phyloP scores from a whole-genome alignment of 2,888 invertebrate species.

The Drosophila ustulata region DNA sequence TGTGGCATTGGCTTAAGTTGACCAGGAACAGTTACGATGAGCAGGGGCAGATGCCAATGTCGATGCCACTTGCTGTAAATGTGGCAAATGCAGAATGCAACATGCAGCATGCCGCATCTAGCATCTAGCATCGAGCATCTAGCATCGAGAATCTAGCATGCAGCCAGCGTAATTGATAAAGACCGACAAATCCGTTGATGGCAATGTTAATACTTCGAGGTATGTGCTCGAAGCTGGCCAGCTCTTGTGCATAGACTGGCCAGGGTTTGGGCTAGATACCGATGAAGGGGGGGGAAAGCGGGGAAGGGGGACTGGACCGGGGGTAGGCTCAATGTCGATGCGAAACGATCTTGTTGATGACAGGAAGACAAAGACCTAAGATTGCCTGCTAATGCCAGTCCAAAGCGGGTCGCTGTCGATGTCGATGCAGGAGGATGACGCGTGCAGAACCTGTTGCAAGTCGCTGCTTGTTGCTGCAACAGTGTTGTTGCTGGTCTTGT shows the following conservation, averaged over 20 bases:
- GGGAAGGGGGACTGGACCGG: neutral
- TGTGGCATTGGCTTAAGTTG: slow-evolving; percentile 52
- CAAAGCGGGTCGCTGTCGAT: slow-evolving; percentile 37
- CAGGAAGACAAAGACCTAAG: slow-evolving; percentile 80
- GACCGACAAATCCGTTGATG: slow-evolving; percentile 81
- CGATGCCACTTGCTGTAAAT: slow-evolving; percentile 73
- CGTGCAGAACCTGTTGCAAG: slow-evolving; percentile 69
- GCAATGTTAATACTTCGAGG: slow-evolving; percentile 70
- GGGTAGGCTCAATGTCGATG: slow-evolving; percentile 67
- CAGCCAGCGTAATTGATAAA: slow-evolving; percentile 79
- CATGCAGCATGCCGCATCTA: slow-evolving; percentile 35
- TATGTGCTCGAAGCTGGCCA: slow-evolving; percentile 41
- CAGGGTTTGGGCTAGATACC: slow-evolving; percentile 22
- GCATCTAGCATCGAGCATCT: slow-evolving; percentile 32
- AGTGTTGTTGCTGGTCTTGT: slow-evolving; percentile 17
- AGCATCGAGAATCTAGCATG: slow-evolving; percentile 35
- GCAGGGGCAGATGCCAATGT: slow-evolving; percentile 39
- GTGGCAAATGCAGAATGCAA: slow-evolving; percentile 56
- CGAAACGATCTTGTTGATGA: slow-evolving; percentile 78
- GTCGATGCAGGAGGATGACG: slow-evolving; percentile 49
- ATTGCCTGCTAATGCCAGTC: slow-evolving; percentile 65
- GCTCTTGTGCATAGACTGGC: neutral
- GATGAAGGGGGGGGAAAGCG: neutral
- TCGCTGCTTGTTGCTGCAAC: slow-evolving; percentile 17
- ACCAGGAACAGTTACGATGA: slow-evolving; percentile 57